Base-by-base conservation (phyloP, 2,888 invertebrate species). In the Oxycera nigricornis region DNA sequence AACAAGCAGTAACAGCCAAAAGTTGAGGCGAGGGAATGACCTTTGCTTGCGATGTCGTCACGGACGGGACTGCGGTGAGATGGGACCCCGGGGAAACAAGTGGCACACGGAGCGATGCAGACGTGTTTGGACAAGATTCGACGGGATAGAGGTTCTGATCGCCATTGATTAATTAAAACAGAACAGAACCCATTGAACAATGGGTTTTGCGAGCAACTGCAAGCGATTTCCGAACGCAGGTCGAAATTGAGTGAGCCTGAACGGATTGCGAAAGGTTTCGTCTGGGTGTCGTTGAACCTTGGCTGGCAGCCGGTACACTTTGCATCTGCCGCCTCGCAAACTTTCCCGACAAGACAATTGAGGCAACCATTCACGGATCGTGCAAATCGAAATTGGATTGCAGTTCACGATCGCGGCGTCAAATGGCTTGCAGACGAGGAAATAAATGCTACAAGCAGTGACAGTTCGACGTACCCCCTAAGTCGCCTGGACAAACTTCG, bases 1-100 rank as follows among this genome's bases (percentile, higher is more conserved):
- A 61, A 61, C 31, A 61, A 31, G 61, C 61, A 7, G 52, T 22
- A 55, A 55, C 14, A 17, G 22, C 24, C 22, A 55, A 24, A 55
- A 22, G 22, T 24, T 59, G 22, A 6, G 30, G 30, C 65, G 65
- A 41, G 65, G 65, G 65, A 65, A 65, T 65, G 65, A 65, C 65
- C 65, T 65, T 65, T 65, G 65, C 24, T 62, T 59, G 9, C 20
- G 28, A n/a, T 65, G 65, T 65, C 39, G 65, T 65, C 65, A 65
- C 35, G 41, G 65, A 7, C 39, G 24, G 24, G 20, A 55, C 14
- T 22, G 65, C 24, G 57, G 35, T n/a, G 30, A 30, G 65, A 2
- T 24, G 20, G 65, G 2, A 28, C n/a, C 11, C 59, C n/a, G n/a
- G 26, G 7, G 65, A 20, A 65, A 14, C 7, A 30, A 65, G 24